Evolutionary conservation across 2,113 vertebrate species (phyloP), one percentile per base, ranked within the genome.

Genomic region (Litocranius walleri): DNA sequence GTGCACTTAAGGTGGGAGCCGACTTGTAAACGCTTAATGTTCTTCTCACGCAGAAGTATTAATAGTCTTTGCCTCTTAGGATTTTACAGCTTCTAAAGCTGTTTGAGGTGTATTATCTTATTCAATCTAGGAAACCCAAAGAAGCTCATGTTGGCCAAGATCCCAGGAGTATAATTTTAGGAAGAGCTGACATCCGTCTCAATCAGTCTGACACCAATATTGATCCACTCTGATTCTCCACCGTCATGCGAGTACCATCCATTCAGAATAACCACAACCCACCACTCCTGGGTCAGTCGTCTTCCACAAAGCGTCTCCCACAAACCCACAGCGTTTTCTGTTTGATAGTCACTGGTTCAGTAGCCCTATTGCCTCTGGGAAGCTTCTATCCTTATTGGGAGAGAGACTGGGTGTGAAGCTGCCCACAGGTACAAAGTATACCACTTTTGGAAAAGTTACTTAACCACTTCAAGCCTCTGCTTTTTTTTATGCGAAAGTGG

Each of bases 1-100:
- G 48, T 21, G 43, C 93, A 52, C 78, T 81, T 88, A 61, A 86
- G 83, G 85, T 88, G 52, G 96, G 90, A 97, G 84, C 45, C 48
- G 84, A 92, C 88, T 97, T 92, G 85, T 50, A 92, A 96, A 85
- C 8, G 21, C 92, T 97, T 74, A 88, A 85, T 90, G 90, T 64
- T 89, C 54, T 91, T 84, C 90, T 80, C 93, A 93, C 14, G 7
- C 16, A 54, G 88, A 97, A 90, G 83, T 56, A 48, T 78, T 43
- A 95, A 91, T 52, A 59, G 89, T 29, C 94, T 96, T 94, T 71
- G 30, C 89, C 95, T 85, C 83, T 89, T 33, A 54, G 86, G 54
- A 83, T 91, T 92, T 67, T 84, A 62, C 30, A 48, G 43, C 92
- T 61, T 94, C 50, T 52, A 88, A 94, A 86, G 67, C 85, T 95